Conservation (phyloP, 2,113 vertebrate species). For the Piaya cayana region DNA sequence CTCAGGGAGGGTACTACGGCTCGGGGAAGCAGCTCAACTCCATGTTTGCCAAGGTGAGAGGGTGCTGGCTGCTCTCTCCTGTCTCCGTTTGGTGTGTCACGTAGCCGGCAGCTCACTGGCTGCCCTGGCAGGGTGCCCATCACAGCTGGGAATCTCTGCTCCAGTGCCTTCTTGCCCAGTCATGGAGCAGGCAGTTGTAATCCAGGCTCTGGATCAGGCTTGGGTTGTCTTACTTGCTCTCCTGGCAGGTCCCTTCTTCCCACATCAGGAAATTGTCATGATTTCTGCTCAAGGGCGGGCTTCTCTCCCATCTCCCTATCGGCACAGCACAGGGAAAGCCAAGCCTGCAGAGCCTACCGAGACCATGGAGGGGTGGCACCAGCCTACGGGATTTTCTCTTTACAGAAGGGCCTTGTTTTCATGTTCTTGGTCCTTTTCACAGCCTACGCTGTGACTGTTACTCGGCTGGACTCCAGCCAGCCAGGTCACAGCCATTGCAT, state of each 20-base stretch:
- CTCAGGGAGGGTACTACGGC: slow-evolving; percentile 97
- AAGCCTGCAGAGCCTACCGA: background rate
- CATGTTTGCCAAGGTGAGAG: slow-evolving; percentile 98
- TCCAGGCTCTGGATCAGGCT: slow-evolving; percentile 48
- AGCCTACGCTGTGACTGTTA: background rate
- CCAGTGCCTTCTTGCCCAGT: slow-evolving; percentile 41
- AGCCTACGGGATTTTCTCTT: background rate
- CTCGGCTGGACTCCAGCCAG: background rate
- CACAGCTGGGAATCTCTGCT: slow-evolving; percentile 60
- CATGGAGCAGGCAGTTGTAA: background rate
- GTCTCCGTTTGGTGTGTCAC: fast-evolving
- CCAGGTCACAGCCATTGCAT: background rate
- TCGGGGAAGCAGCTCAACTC: slow-evolving; percentile 98
- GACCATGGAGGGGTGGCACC: background rate
- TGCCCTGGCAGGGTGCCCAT: slow-evolving; percentile 30
- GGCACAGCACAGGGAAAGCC: background rate
- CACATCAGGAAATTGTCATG: fast-evolving
- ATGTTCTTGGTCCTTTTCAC: background rate
- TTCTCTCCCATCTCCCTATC: background rate
- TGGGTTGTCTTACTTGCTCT: slow-evolving; percentile 11
- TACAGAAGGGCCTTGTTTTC: background rate
- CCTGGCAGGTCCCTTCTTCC: background rate
- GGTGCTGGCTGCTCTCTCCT: background rate
- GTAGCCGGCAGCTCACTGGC: background rate
- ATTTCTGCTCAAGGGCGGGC: background rate